Evolutionary conservation across 2,113 vertebrate genomes (phyloP).

Genomic region (Leucosticte australis): DNA sequence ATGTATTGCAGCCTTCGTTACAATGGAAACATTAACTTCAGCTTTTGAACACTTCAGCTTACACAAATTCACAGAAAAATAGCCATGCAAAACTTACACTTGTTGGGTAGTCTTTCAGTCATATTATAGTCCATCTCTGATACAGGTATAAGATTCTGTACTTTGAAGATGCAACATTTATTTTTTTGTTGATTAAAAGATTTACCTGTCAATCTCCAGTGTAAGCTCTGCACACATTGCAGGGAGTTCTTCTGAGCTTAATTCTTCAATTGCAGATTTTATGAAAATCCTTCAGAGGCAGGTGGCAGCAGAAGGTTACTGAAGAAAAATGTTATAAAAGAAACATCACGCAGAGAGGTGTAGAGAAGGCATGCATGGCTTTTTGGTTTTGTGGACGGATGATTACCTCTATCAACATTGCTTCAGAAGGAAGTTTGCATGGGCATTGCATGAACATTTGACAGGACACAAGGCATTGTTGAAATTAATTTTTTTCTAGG

Average conservation of each 20-base stretch:
- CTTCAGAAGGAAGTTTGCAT: neutral
- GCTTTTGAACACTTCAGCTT: neutral
- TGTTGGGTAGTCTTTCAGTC: neutral
- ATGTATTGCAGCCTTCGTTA: neutral
- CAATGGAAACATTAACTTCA: neutral
- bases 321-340: neutral
- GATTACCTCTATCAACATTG: neutral
- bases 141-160: neutral
- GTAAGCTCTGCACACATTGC: neutral
- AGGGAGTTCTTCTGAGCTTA: neutral
- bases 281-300: neutral
- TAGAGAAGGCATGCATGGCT: neutral
- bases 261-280: neutral
- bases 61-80: neutral
- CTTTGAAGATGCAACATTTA: neutral
- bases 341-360: neutral
- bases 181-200: neutral
- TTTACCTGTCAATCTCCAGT: neutral
- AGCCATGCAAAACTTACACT: neutral
- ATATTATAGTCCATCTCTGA: neutral
- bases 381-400: neutral
- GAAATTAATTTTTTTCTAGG: neutral
- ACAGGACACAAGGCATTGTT: neutral
- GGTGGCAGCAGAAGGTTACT: neutral
- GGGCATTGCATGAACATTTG: neutral